Conservation (phyloP, 2,113 vertebrate species). For the Tichodroma muraria region DNA sequence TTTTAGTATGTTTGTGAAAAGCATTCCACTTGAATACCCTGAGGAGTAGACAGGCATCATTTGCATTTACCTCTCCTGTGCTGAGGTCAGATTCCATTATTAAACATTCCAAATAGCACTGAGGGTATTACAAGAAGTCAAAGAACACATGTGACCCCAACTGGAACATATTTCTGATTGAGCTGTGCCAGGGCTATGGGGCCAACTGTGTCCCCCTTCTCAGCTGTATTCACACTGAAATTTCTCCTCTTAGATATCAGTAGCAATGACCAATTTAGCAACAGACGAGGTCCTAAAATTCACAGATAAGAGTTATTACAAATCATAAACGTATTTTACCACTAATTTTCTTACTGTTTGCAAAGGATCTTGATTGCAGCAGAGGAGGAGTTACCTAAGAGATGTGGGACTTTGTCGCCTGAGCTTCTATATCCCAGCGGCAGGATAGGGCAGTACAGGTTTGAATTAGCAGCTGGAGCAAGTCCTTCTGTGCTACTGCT, state of each 20-base stretch:
- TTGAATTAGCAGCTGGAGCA: not conserved
- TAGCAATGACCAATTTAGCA: not conserved
- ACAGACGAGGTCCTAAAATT: not conserved
- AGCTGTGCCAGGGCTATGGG: not conserved
- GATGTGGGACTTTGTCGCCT: not conserved
- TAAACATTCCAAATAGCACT: not conserved
- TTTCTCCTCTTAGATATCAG: not conserved
- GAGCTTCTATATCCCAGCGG: not conserved
- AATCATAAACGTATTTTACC: not conserved
- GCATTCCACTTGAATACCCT: not conserved
- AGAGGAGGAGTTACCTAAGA: not conserved
- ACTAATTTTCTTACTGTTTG: not conserved
- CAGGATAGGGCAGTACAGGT: not conserved
- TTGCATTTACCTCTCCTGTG: not conserved
- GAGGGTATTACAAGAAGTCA: not conserved
- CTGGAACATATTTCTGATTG: not conserved
- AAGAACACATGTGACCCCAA: not conserved
- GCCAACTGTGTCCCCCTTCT: not conserved
- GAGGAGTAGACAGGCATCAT: not conserved
- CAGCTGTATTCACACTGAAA: not conserved
- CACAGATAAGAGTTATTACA: not conserved
- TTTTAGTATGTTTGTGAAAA: not conserved
- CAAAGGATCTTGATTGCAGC: not conserved
- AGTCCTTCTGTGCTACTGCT: not conserved
- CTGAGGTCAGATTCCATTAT: not conserved